A percentile compares a stretch with the other conserved stretches of the same genome.
These are phyloP conservation scores for Hymenopus coronatus DNA, from an alignment of 2,888 invertebrate species.

Conservation along the genomic window DNA sequence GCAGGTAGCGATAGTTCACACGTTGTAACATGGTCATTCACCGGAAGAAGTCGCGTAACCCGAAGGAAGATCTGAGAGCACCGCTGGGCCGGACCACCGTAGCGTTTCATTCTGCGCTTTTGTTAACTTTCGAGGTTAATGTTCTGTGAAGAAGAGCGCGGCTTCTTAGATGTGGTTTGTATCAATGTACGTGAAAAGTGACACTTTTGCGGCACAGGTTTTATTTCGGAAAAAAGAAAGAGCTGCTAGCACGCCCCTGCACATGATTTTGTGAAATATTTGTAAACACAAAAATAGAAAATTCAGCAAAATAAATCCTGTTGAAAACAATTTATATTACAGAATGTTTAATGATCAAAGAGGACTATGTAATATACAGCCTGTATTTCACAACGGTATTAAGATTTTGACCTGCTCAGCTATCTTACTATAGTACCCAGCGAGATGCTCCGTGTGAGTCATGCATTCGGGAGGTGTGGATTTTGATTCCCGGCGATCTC, in stretches of 20 bases:
- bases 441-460: no score
- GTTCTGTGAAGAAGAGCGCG: neutral
- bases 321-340: no score
- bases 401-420: no score
- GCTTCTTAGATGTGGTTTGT: neutral
- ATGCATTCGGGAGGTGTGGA: no score
- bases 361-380: no score
- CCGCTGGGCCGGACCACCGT: neutral
- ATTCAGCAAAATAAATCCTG: neutral
- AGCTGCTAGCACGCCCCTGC: neutral
- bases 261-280: neutral
- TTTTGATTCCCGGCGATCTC: no score
- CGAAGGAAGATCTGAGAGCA: no score
- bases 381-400: no score
- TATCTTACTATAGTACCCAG: no score
- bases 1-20: neutral
- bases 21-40: neutral
- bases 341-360: no score
- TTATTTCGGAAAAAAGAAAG: neutral
- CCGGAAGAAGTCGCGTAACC: neutral
- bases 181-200: neutral
- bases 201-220: neutral
- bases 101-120: neutral
- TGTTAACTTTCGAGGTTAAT: neutral
- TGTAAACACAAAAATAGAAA: neutral